phyloP scores from a whole-genome alignment of 2,797 vertebrate genomes.

The Mus spretus region DNA sequence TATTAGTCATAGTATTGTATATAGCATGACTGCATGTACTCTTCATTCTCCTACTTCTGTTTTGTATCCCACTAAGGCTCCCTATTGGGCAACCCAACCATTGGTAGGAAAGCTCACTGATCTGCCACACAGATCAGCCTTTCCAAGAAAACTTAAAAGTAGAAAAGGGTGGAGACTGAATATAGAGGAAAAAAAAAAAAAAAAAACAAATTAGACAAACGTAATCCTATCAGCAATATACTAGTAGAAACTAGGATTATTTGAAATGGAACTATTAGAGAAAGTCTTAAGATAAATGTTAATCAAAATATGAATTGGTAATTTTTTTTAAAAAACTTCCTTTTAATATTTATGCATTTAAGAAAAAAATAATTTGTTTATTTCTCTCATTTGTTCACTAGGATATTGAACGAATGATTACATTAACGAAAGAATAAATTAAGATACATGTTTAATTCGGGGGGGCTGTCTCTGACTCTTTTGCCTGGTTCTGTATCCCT shows the following conservation, averaged over 20 bases:
- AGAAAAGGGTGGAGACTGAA: background rate
- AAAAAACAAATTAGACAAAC: background rate
- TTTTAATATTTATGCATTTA: constrained; percentile 19
- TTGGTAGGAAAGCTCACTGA: background rate
- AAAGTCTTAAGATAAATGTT: constrained; percentile 56
- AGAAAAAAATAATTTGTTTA: constrained; percentile 1
- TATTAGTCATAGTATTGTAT: background rate
- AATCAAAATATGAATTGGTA: background rate
- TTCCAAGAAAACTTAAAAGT: background rate
- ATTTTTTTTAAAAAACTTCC: constrained; percentile 19
- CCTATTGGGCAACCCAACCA: background rate
- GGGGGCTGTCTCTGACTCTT: background rate
- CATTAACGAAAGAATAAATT: background rate
- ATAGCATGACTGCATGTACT: background rate
- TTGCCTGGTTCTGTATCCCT: background rate
- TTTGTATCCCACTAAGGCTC: background rate
- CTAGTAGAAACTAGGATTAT: constrained; percentile 33
- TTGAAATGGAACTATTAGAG: constrained; percentile 31
- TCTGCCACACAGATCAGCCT: background rate
- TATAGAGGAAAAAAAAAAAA: background rate
- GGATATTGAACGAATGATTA: constrained; percentile 5
- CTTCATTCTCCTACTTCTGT: constrained; percentile 25
- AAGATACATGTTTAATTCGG: background rate
- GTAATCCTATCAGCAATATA: background rate
- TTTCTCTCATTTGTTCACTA: background rate